Evolutionary conservation across 92 coral and sea anemone genomes (phyloP).

Genomic region (Chrysogorgia sp.): DNA sequence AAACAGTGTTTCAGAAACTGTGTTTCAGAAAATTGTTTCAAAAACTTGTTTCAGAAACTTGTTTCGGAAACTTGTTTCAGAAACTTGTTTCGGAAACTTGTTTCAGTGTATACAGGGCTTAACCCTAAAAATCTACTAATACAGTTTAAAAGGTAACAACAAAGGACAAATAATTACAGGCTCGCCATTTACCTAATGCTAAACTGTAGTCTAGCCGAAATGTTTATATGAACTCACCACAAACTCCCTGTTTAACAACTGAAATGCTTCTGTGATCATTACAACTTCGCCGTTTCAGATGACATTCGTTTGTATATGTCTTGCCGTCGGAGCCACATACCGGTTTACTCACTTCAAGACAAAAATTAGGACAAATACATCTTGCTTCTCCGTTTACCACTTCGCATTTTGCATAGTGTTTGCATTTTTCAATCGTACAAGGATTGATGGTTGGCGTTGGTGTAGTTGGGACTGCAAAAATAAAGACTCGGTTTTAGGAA

Average conservation of each 20-base stretch:
- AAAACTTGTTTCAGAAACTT: no score
- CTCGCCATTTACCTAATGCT: no score
- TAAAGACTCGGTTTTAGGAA: no score
- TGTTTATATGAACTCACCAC: constrained; percentile 7
- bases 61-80: no score
- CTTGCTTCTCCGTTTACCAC: background rate
- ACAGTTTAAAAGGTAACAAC: no score
- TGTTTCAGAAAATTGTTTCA: no score
- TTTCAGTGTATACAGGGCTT: no score
- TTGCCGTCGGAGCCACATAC: constrained; percentile 17
- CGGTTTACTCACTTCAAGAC: background rate
- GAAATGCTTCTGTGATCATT: background rate
- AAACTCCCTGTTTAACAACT: constrained; percentile 12
- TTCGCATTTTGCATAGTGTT: background rate
- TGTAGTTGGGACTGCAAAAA: background rate
- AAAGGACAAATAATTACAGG: no score
- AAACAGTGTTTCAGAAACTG: no score
- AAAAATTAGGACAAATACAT: constrained; percentile 15
- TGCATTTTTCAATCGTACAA: background rate
- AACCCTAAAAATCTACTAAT: no score
- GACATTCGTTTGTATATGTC: constrained; percentile 14
- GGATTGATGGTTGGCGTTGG: background rate
- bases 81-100: no score
- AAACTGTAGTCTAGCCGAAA: no score
- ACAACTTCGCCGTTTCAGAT: constrained; percentile 11